phyloP scores from a whole-genome alignment of 2,113 vertebrate genomes.

The Sapayoa aenigma region DNA sequence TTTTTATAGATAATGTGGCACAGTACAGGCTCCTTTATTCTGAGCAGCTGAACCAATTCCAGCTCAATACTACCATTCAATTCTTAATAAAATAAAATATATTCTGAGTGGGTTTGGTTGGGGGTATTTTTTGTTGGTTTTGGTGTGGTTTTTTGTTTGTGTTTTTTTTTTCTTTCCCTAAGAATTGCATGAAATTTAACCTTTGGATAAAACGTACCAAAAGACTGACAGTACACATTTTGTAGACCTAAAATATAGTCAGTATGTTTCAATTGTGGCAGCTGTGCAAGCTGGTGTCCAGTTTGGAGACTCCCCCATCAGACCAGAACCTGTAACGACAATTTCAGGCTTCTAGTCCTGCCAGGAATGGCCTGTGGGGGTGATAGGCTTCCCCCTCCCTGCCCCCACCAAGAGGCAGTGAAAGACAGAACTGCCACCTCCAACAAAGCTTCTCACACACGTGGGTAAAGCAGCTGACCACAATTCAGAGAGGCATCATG shows the following conservation, averaged over 20 bases:
- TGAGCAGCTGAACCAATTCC: neutral
- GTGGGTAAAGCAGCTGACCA: neutral
- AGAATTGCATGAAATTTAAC: neutral
- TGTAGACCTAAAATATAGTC: neutral
- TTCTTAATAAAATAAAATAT: neutral
- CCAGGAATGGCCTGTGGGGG: too few relatives aligned
- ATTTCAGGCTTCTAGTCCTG: neutral
- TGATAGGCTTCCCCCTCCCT: neutral
- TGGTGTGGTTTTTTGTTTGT: neutral
- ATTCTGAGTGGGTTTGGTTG: neutral
- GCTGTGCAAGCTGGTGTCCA: neutral
- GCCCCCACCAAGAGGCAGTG: rapidly evolving
- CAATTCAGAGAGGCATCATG: neutral
- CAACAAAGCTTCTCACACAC: neutral
- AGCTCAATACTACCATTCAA: neutral
- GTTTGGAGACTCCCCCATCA: neutral
- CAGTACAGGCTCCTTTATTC: neutral
- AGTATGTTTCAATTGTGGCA: neutral
- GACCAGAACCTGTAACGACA: neutral
- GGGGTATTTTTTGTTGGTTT: neutral
- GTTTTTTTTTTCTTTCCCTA: neutral
- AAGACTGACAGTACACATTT: neutral
- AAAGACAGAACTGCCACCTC: neutral
- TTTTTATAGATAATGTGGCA: neutral
- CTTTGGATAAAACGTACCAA: neutral